Percentiles rank a stretch among this genome's conserved stretches.
These are phyloP conservation scores for Trichonephila clavata DNA, from an alignment of 1,140 invertebrate genomes.

Conservation along the genomic window DNA sequence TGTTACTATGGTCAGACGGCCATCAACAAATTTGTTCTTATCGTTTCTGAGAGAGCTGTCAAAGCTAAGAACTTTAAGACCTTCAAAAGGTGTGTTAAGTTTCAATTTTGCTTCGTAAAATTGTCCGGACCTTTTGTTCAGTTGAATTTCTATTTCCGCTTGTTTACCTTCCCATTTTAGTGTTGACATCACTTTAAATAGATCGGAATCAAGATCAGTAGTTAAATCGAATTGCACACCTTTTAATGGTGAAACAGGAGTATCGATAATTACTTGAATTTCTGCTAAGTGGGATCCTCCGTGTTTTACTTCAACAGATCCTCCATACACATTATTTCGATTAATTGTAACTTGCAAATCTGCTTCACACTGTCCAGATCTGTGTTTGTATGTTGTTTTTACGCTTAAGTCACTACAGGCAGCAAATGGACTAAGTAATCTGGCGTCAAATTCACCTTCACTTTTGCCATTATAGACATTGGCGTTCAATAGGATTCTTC, in stretches of 20 bases:
- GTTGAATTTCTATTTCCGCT: not conserved
- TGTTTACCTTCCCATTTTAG: constrained; percentile 60
- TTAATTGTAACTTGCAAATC: constrained; percentile 6
- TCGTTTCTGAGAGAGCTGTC: constrained; percentile 55
- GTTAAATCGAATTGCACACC: constrained; percentile 18
- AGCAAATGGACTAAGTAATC: constrained; percentile 19
- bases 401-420: not conserved
- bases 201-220: not conserved
- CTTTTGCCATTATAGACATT: not conserved
- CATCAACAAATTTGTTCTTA: constrained; percentile 34
- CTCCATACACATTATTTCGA: not conserved
- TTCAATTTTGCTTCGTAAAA: constrained; percentile 59
- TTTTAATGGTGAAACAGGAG: constrained; percentile 23
- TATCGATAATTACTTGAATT: not conserved
- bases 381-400: not conserved
- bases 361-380: not conserved
- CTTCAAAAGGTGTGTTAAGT: constrained; percentile 61
- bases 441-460: not conserved
- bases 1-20: constrained; percentile 77
- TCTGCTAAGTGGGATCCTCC: constrained; percentile 35
- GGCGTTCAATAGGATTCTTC: not conserved
- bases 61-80: constrained; percentile 41
- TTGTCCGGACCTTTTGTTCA: constrained; percentile 11
- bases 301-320: not conserved
- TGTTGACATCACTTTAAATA: constrained; percentile 11